Evolutionary conservation across 2,888 invertebrate genomes (phyloP), one percentile per base, ranked within the genome.

Genomic region (Sialis lutaria): DNA sequence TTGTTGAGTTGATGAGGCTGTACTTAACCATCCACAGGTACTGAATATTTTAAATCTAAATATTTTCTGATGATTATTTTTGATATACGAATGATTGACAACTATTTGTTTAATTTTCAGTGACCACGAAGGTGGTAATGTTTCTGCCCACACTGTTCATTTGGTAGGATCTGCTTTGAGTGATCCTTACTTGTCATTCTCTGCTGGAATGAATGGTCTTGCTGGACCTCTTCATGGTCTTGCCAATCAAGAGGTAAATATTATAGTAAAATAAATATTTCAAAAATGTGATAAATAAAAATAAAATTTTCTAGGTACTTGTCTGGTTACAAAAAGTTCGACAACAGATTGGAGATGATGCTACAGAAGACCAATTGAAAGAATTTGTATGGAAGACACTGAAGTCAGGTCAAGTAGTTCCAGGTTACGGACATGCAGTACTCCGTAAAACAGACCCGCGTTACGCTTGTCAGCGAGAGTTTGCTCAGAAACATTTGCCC

Each of bases 331-430:
- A 86, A 60, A 95, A 93, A 64, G 70, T 97, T 33, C 83, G 85
- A 54, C 73, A 82, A 57, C 82, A 89, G 61, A 75, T 97, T 44
- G 90, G 90, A 46, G 82, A 85, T 57, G 81, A 79, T 60, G 82
- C 86, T 52, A 80, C 86, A 10, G 92, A 96, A 64, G 87, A 95
- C 0, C 78, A 91, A 57, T 73, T 99, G 47, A 91, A 90, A 65
- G 92, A 96, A 45, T 97, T 93, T 71, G 89, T 98, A 62, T 91
- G 92, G 91, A 93, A 91, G 67, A 96, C 95, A 2, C 74, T 95
- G 48, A 92, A 93, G 70, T 82, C 85, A 50, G 93, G 93, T 52
- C 91, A 91, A 67, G 95, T 95, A n/a, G 88, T 96, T 40, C 95
- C 95, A 45, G 95, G 95, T 43, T 95, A 92, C 62, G 95, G 95